Evolutionary conservation across 2,888 invertebrate species (phyloP).

Genomic region (Ferrisia virgata): DNA sequence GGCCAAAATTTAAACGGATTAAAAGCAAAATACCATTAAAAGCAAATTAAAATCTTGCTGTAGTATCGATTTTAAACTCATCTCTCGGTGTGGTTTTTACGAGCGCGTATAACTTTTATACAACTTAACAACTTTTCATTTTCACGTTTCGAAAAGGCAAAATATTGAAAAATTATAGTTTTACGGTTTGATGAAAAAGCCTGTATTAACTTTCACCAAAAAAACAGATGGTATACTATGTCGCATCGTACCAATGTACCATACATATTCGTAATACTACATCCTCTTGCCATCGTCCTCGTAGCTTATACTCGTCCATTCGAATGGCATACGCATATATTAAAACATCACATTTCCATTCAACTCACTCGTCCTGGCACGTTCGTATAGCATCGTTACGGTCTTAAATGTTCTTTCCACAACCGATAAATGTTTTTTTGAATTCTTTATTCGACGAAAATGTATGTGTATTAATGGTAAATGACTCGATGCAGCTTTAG

Average conservation of each 20-base stretch:
- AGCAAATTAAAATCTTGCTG: slow-evolving; percentile 6
- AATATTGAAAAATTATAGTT: slow-evolving; percentile 20
- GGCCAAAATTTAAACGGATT: slow-evolving; percentile 5
- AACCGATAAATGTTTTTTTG: no score
- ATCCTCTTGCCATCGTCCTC: no score
- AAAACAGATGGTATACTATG: not conserved
- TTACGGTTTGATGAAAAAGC: not conserved
- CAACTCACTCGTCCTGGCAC: not conserved
- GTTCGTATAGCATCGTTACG: not conserved
- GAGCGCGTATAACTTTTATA: not conserved
- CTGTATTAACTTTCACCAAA: not conserved
- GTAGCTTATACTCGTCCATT: no score
- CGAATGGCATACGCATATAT: not conserved
- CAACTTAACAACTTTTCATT: slow-evolving; percentile 13
- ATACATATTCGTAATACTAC: not conserved
- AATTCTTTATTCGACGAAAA: no score
- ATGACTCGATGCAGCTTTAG: no score
- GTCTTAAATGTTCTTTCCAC: not conserved
- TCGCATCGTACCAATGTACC: not conserved
- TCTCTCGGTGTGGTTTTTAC: slow-evolving; percentile 9
- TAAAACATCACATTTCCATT: not conserved
- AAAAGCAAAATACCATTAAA: slow-evolving; percentile 18
- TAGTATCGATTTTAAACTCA: slow-evolving; percentile 15
- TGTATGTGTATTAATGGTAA: no score
- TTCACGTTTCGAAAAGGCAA: not conserved